These are phyloP conservation scores for Macaria notata DNA, from an alignment of 2,888 invertebrate species.

Conservation along the genomic window DNA sequence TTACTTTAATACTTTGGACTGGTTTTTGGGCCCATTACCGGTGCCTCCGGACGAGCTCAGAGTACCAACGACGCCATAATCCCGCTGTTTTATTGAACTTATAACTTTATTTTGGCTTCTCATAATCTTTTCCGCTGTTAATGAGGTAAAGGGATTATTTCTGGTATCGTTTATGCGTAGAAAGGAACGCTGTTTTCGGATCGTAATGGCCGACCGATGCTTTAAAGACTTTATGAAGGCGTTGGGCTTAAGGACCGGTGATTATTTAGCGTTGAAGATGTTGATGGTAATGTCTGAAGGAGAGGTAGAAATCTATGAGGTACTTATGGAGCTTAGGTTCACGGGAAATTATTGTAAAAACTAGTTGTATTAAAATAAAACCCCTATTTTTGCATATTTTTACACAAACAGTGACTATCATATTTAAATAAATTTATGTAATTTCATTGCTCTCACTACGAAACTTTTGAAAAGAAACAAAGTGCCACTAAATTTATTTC, in stretches of 20 bases:
- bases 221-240: slow-evolving; percentile 16
- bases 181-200: slow-evolving; percentile 19
- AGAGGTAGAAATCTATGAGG: background rate
- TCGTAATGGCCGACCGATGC: slow-evolving; percentile 14
- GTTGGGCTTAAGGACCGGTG: slow-evolving; percentile 16
- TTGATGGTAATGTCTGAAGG: background rate
- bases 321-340: too few species aligned
- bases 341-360: too few species aligned
- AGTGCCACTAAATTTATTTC: slow-evolving; percentile 28
- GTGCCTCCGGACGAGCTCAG: slow-evolving; percentile 43
- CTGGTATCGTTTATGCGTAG: slow-evolving; percentile 30
- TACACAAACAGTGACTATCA: too few species aligned
- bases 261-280: slow-evolving; percentile 1
- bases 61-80: slow-evolving; percentile 52
- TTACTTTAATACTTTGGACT: slow-evolving; percentile 62
- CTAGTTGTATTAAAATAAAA: too few species aligned
- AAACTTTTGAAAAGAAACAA: slow-evolving; percentile 21
- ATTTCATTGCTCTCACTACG: too few species aligned
- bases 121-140: slow-evolving; percentile 48
- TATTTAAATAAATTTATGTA: too few species aligned
- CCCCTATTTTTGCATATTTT: too few species aligned
- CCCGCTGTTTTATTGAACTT: slow-evolving; percentile 45
- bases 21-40: slow-evolving; percentile 59
- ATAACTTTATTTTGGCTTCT: slow-evolving; percentile 45
- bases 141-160: slow-evolving; percentile 42